These are phyloP conservation scores for Clarias pachynema DNA, from an alignment of 2,797 vertebrate genomes.

Conservation along the genomic window DNA sequence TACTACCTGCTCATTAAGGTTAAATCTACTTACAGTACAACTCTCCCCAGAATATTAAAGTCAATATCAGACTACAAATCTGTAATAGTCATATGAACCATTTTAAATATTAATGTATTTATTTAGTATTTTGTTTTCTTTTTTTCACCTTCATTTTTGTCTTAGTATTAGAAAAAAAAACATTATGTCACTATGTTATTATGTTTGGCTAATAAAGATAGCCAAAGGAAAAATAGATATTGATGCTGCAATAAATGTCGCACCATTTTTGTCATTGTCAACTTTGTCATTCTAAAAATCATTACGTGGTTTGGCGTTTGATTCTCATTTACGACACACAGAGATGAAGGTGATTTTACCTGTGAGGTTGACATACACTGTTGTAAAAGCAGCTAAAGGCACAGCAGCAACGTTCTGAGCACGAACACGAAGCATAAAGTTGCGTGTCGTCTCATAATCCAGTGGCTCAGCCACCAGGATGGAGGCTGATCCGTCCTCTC, in stretches of 20 bases:
- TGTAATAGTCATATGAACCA: neutral
- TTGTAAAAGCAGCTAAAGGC: slow-evolving; percentile 84
- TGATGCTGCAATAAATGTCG: neutral
- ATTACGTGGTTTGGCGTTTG: neutral
- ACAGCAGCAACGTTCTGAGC: slow-evolving; percentile 87
- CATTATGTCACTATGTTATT: neutral
- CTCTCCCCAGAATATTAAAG: neutral
- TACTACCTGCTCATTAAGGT: neutral
- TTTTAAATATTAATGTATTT: neutral
- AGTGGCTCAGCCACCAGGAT: slow-evolving; percentile 86
- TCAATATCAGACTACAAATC: neutral
- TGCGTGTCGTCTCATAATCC: slow-evolving; percentile 85
- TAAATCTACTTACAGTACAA: no score
- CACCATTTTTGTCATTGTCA: neutral
- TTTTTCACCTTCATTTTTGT: neutral
- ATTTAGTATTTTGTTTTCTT: neutral
- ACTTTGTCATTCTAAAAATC: neutral
- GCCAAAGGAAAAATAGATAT: neutral
- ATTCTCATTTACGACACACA: neutral
- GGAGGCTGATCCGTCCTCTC: slow-evolving; percentile 84
- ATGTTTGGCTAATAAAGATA: neutral
- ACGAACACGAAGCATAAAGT: slow-evolving; percentile 83
- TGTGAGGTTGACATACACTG: slow-evolving; percentile 81
- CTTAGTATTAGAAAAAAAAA: neutral
- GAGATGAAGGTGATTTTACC: slow-evolving; percentile 66